Base-by-base conservation (phyloP, 1,140 invertebrate genomes). In the Lordiphosa mommai region DNA sequence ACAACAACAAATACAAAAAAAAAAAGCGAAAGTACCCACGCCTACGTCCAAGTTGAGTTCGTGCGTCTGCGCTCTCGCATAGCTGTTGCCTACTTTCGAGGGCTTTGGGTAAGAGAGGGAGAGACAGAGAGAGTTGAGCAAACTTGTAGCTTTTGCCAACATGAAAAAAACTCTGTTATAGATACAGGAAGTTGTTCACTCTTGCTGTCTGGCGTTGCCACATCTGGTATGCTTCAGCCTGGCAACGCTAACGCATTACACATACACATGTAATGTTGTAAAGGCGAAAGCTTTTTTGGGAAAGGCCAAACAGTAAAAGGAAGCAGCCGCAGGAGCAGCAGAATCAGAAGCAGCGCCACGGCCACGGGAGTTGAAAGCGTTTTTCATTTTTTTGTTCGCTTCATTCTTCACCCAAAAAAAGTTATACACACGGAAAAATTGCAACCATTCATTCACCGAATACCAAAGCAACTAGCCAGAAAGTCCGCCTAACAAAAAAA, bases 391-490 rank as follows among this genome's bases (percentile, higher is more conserved):
- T 55, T 65, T 58, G 27, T 57, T 64, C 51, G 48, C 66, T 58
- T 55, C 49, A 68, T 61, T 51, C 46, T 38, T 53, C 46, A 36
- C 43, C 13, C 32, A 32, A 57, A 59, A 52, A 76, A 56, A 79
- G 72, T 64, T 67, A 87, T 87, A 87, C 76, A 87, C 77, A 87
- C 77, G 76, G 70, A 87, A 87, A 87, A 72, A 79, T 66, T 67
- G 76, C 76, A 66, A 67, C 51, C 66, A 63, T 82, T 80, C 76
- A 82, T 82, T 82, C 74, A 82, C 52, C 59, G 74, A 69, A 80
- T 65, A 64, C 74, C 76, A 61, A 76, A 67, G 80, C 65, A 61
- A 79, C 63, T 59, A 64, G 50, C 65, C 27, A 46, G 36, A 14
- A 38, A 53, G 52, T 49, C 44, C 50, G 46, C 14, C 12, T 46